Evolutionary conservation across 2,888 invertebrate genomes (phyloP), one percentile per base, ranked within the genome.

Genomic region (Nysson spinosus): DNA sequence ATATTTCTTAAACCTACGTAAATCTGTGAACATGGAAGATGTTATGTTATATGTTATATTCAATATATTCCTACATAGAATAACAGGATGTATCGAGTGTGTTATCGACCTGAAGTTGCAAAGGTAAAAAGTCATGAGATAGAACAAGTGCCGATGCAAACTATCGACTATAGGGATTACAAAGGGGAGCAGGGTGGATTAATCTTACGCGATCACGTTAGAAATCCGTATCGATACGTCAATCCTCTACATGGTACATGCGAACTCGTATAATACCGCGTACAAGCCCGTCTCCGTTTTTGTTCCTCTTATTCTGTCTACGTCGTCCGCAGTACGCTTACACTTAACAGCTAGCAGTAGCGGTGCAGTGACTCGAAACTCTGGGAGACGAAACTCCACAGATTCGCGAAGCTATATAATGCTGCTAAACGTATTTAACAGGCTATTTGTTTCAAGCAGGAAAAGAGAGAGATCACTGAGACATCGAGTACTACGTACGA

Each of bases 231-330:
- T 69, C 69, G 68, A 69, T 69, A 69, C 69, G 67, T 69, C 68
- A 62, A 62, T 56, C 52, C 55, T 51, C 42, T 43, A 26, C 55
- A 56, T 39, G 49, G 40, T 43, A 52, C 51, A 62, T 55, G 61
- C 51, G 56, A 71, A 72, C 62, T 46, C 56, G 61, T 69, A 55
- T 69, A 61, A 66, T 69, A 67, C 69, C 71, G 55, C 61, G 58
- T 46, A 37, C 58, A 55, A 49, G 72, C 43, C 72, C 62, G 63
- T 71, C 67, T 71, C 63, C 67, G 57, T 56, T 75, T 55, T 75
- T 67, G 63, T 55, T 67, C 55, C 67, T 75, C 64, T 74, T 74
- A 72, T 75, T 74, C 72, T 75, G 72, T 74, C 74, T 74, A 74
- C 72, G 58, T 61, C 49, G 64, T 55, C 42, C 56, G 64, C 55